phyloP scores from a whole-genome alignment of 1,140 invertebrate genomes.

The Drosophila bocki region DNA sequence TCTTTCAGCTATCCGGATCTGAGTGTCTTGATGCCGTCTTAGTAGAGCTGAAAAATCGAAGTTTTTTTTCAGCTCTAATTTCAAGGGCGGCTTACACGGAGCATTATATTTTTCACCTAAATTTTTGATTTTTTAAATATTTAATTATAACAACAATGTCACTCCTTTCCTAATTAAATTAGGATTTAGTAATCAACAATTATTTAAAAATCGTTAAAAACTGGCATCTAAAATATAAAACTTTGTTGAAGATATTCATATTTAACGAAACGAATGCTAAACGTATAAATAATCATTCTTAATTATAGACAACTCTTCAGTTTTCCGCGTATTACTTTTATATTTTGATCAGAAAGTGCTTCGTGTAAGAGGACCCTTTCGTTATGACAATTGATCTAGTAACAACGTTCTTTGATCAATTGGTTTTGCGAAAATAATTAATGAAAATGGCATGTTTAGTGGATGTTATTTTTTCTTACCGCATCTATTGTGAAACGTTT shows the following conservation, averaged over 20 bases:
- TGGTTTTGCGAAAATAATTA: slow-evolving; percentile 5
- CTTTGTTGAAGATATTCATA: neutral
- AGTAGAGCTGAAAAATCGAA: neutral
- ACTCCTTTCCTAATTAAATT: too few relatives aligned
- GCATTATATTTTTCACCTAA: neutral
- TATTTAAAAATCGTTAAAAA: neutral
- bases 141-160: too few relatives aligned
- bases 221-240: neutral
- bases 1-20: slow-evolving; percentile 28
- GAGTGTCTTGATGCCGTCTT: neutral
- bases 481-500: slow-evolving; percentile 51
- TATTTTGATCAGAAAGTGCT: neutral
- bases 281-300: neutral
- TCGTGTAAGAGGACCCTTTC: slow-evolving; percentile 1
- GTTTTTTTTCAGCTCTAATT: neutral
- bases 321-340: neutral
- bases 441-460: slow-evolving; percentile 35
- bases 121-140: neutral
- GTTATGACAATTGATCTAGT: slow-evolving; percentile 18
- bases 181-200: neutral
- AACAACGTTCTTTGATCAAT: neutral
- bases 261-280: neutral
- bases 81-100: neutral
- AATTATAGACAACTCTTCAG: neutral
- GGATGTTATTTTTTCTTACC: slow-evolving; percentile 2